Evolutionary conservation across 30 jellyfish, hydroid and myxozoan genomes (phyloP).

Genomic region (Chironex yamaguchii): DNA sequence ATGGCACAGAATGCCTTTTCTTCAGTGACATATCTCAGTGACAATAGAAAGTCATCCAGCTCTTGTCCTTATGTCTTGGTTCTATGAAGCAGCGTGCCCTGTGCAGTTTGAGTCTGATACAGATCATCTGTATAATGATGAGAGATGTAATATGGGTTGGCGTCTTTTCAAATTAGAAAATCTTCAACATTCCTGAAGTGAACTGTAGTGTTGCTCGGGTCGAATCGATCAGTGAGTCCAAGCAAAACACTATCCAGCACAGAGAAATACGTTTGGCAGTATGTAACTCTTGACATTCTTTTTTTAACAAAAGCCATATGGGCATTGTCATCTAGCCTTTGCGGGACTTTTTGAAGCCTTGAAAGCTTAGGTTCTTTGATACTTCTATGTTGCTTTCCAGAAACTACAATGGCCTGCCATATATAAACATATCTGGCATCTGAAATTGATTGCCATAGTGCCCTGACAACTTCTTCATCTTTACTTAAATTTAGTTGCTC

Average conservation of each 20-base stretch:
- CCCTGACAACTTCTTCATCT: constrained; percentile 3
- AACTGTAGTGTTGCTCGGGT: constrained; percentile 39
- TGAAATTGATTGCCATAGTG: constrained; percentile 36
- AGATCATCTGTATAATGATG: constrained; percentile 24
- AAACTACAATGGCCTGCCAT: too few relatives aligned
- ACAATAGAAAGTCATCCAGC: constrained; percentile 41
- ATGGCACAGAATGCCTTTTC: constrained; percentile 43
- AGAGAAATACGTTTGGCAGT: not conserved
- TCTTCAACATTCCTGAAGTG: constrained; percentile 26
- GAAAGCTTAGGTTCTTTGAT: constrained; percentile 39
- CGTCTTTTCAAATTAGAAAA: constrained; percentile 35
- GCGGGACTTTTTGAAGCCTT: constrained; percentile 43
- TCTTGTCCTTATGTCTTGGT: constrained; percentile 40
- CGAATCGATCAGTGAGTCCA: constrained; percentile 44
- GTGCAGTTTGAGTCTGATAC: constrained; percentile 18
- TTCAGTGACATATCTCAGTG: constrained; percentile 38
- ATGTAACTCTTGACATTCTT: constrained; percentile 21
- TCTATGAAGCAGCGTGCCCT: constrained; percentile 13
- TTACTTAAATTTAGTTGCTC: constrained; percentile 27
- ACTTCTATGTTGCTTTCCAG: too few relatives aligned
- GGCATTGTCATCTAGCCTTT: constrained; percentile 6
- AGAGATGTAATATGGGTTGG: not conserved
- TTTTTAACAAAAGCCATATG: not conserved
- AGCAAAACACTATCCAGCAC: not conserved
- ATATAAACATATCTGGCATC: constrained; percentile 18